A percentile compares a stretch with the other conserved stretches of the same genome.
phyloP scores from a whole-genome alignment of 2,797 vertebrate genomes.

The Dendrocincla tyrannina region DNA sequence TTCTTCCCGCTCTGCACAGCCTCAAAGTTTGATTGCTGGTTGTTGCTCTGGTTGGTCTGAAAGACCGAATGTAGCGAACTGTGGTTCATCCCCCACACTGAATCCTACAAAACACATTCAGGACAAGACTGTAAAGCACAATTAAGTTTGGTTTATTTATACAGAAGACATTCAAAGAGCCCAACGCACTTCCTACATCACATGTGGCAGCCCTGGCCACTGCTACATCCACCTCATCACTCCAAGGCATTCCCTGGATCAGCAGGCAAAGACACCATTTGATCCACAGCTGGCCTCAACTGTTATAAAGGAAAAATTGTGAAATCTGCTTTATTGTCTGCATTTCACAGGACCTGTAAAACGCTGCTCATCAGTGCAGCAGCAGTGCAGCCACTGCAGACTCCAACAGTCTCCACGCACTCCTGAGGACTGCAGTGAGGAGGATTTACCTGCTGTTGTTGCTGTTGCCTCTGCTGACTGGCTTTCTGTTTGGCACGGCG shows the following conservation, averaged over 20 bases:
- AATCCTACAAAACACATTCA: conserved; percentile 80
- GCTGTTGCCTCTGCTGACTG: conserved; percentile 87
- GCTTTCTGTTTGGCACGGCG: conserved; percentile 98
- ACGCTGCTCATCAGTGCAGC: background rate
- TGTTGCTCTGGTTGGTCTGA: conserved; percentile 90
- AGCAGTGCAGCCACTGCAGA: background rate
- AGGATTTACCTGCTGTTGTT: conserved; percentile 72
- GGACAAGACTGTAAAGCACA: background rate
- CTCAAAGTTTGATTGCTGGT: conserved; percentile 92
- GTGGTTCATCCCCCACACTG: conserved; percentile 89
- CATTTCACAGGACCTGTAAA: background rate
- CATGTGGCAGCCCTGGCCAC: background rate
- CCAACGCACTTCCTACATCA: background rate
- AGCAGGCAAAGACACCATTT: background rate
- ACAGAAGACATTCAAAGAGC: background rate
- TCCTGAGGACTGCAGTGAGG: accelerated
- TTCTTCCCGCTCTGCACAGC: conserved; percentile 97
- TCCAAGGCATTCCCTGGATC: background rate
- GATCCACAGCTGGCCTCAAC: background rate
- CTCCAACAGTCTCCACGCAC: no score
- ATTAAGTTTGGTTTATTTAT: background rate
- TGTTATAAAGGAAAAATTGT: background rate
- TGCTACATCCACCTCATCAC: background rate
- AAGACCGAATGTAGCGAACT: conserved; percentile 87
- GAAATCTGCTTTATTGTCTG: background rate